phyloP scores from a whole-genome alignment of 2,888 invertebrate species.

The Aporophyla lueneburgensis region DNA sequence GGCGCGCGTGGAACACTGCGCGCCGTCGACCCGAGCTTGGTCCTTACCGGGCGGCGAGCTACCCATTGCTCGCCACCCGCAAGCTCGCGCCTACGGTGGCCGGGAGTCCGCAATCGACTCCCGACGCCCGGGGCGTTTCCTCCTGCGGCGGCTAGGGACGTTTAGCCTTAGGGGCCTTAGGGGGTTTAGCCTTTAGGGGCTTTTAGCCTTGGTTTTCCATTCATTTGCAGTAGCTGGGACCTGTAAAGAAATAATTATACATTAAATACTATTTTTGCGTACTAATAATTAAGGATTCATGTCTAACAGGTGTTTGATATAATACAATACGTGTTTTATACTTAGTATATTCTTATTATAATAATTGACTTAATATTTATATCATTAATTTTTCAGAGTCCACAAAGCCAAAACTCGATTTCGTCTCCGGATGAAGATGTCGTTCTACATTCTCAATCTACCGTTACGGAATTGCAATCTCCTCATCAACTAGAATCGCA shows the following conservation, averaged over 20 bases:
- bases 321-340: constrained; percentile 48
- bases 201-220: constrained; percentile 48
- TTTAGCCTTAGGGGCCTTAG: too few relatives aligned
- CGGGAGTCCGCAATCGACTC: too few relatives aligned
- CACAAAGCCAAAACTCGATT: constrained; percentile 51
- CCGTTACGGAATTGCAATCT: constrained; percentile 49
- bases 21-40: too few relatives aligned
- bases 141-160: too few relatives aligned
- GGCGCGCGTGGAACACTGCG: too few relatives aligned
- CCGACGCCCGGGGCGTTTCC: too few relatives aligned
- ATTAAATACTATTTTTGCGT: constrained; percentile 44
- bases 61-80: too few relatives aligned
- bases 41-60: too few relatives aligned
- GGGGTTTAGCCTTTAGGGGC: too few relatives aligned
- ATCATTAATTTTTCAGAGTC: constrained; percentile 47
- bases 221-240: constrained; percentile 51
- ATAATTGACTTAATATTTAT: constrained; percentile 48
- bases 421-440: constrained; percentile 49
- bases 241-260: constrained; percentile 50
- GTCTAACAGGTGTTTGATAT: constrained; percentile 53
- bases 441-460: constrained; percentile 43
- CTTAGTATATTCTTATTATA: constrained; percentile 31
- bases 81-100: too few relatives aligned
- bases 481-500: constrained; percentile 50
- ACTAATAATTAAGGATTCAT: constrained; percentile 42